These are phyloP conservation scores for Rhinichthys osculus DNA, from an alignment of 2,797 vertebrate genomes.

Conservation along the genomic window DNA sequence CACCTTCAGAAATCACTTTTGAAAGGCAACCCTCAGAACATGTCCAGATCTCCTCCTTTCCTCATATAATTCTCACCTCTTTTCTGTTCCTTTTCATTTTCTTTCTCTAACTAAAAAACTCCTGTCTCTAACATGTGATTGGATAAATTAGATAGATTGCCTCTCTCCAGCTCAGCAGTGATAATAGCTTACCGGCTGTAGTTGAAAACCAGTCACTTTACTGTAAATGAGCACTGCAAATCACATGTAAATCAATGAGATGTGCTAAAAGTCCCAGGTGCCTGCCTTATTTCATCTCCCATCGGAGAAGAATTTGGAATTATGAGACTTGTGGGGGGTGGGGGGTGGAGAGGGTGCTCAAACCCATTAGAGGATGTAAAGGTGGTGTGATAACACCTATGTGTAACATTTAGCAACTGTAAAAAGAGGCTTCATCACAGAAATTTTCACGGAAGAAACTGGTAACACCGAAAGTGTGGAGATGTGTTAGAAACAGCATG, in stretches of 20 bases:
- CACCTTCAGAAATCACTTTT: conserved; percentile 75
- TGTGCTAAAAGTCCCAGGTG: conserved; percentile 64
- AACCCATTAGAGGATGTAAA: conserved; percentile 28
- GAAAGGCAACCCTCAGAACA: conserved; percentile 69
- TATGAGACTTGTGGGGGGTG: not conserved
- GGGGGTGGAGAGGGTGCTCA: conserved; percentile 6
- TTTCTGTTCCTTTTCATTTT: conserved; percentile 49
- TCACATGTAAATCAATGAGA: conserved; percentile 71
- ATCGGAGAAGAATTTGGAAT: conserved; percentile 55
- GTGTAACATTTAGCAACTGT: conserved; percentile 20
- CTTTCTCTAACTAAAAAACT: conserved; percentile 32
- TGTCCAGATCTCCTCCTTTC: conserved; percentile 75
- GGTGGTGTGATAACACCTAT: conserved; percentile 27
- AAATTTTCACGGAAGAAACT: conserved; percentile 25
- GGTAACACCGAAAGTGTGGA: not conserved
- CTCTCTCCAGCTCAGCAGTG: conserved; percentile 72
- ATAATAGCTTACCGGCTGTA: conserved; percentile 77
- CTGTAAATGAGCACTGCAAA: conserved; percentile 72
- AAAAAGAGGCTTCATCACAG: conserved; percentile 20
- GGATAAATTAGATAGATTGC: conserved; percentile 71
- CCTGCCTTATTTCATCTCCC: conserved; percentile 59
- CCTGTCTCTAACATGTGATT: conserved; percentile 63
- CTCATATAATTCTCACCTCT: conserved; percentile 67
- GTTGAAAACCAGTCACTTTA: conserved; percentile 77
- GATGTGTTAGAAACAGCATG: conserved; percentile 1